A percentile compares a stretch with the other conserved stretches of the same genome.
Evolutionary conservation across 2,888 invertebrate species (phyloP).

Genomic region (Eucera pruinosa): DNA sequence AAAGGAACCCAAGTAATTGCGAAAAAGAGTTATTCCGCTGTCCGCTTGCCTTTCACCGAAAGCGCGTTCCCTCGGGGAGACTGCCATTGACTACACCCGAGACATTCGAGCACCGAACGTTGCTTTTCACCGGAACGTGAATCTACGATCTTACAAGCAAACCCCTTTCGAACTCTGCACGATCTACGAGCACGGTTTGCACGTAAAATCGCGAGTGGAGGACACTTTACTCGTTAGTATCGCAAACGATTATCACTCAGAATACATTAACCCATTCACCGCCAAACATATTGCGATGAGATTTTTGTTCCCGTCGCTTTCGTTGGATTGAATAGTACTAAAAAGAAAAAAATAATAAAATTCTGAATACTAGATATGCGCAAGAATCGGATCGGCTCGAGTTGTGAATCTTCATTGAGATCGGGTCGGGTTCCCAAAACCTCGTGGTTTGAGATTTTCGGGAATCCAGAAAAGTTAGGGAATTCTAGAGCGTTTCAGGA

Average conservation of each 20-base stretch:
- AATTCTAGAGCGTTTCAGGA: too few relatives aligned
- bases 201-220: background rate
- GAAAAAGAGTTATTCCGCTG: slow-evolving; percentile 67
- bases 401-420: too few relatives aligned
- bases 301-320: too few relatives aligned
- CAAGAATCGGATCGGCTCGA: too few relatives aligned
- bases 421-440: too few relatives aligned
- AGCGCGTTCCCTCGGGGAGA: slow-evolving; percentile 36
- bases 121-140: slow-evolving; percentile 61
- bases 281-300: too few relatives aligned
- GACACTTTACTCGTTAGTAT: background rate
- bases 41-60: slow-evolving; percentile 61
- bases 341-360: too few relatives aligned
- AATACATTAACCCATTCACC: background rate
- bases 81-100: slow-evolving; percentile 38
- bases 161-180: slow-evolving; percentile 40
- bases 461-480: too few relatives aligned
- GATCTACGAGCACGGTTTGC: slow-evolving; percentile 1
- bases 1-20: slow-evolving; percentile 64
- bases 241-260: background rate
- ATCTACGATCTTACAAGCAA: slow-evolving; percentile 62
- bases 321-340: too few relatives aligned
- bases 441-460: too few relatives aligned
- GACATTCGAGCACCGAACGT: slow-evolving; percentile 58
- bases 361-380: too few relatives aligned